phyloP scores from a whole-genome alignment of 2,888 invertebrate genomes.

The Megalurothrips usitatus region DNA sequence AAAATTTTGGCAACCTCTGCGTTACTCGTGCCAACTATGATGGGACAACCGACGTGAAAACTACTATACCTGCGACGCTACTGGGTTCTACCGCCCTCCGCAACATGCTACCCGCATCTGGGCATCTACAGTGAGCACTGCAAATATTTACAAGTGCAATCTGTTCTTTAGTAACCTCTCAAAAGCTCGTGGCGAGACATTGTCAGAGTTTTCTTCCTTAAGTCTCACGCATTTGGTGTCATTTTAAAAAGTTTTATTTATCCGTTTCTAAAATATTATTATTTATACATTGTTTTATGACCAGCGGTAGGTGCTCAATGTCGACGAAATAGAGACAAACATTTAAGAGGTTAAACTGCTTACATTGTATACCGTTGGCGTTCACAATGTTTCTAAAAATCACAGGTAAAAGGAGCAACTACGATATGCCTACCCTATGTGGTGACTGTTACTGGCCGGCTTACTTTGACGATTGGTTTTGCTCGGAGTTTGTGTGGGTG shows the following conservation, averaged over 20 bases:
- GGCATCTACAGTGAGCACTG: slow-evolving; percentile 16
- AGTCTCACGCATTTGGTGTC: too few species aligned
- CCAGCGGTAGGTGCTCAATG: too few species aligned
- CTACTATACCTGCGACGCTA: neutral
- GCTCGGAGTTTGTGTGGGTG: too few species aligned
- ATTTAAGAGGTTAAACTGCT: neutral
- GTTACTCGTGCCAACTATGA: neutral
- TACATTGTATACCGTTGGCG: neutral
- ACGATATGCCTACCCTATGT: too few species aligned
- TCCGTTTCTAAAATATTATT: too few species aligned
- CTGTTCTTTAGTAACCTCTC: neutral
- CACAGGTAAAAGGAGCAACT: neutral
- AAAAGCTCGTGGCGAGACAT: neutral
- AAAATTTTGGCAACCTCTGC: neutral
- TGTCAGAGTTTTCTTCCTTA: too few species aligned
- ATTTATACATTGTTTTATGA: too few species aligned
- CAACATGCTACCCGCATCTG: neutral
- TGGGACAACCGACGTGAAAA: neutral
- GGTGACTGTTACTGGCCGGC: too few species aligned
- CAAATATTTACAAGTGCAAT: neutral
- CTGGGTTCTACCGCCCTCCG: neutral
- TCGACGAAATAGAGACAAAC: neutral
- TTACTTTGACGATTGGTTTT: too few species aligned
- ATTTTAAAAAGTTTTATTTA: too few species aligned
- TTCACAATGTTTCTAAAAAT: neutral